Evolutionary conservation across 2,797 vertebrate species (phyloP).

Genomic region (Paedocypris micromegethes): DNA sequence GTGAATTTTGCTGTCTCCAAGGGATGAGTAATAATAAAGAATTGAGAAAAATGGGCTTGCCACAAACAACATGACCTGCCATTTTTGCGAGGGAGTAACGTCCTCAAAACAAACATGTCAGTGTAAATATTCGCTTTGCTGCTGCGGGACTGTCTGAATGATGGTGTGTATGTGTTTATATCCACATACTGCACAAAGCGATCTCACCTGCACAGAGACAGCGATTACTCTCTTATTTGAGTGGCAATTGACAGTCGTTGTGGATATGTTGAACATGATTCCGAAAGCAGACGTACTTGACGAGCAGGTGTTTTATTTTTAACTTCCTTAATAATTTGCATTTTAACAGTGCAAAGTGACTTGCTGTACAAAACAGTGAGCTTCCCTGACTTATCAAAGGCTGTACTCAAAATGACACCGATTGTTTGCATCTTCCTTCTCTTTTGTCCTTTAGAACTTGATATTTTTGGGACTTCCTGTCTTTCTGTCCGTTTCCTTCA

Average conservation of each 20-base stretch:
- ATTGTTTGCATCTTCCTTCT: constrained; percentile 5
- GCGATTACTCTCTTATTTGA: too few species aligned
- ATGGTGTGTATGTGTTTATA: too few species aligned
- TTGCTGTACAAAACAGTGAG: background rate
- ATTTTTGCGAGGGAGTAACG: too few species aligned
- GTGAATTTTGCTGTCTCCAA: too few species aligned
- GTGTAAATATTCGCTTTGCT: too few species aligned
- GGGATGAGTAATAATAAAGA: too few species aligned
- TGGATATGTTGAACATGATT: constrained; percentile 21
- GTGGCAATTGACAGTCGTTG: background rate
- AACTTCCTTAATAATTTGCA: background rate
- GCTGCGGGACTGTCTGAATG: too few species aligned
- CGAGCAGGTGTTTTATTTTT: constrained; percentile 26
- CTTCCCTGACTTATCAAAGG: background rate
- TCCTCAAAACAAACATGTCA: too few species aligned
- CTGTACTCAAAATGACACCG: background rate
- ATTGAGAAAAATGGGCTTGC: too few species aligned
- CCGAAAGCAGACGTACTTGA: constrained; percentile 44
- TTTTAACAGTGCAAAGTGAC: background rate
- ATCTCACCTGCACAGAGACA: too few species aligned
- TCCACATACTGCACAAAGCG: too few species aligned
- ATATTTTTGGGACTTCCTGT: constrained; percentile 39
- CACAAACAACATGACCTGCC: too few species aligned
- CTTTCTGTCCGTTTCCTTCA: constrained; percentile 19
- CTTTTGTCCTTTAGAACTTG: constrained; percentile 29